phyloP scores from a whole-genome alignment of 2,797 vertebrate species.

The Potorous gilbertii region DNA sequence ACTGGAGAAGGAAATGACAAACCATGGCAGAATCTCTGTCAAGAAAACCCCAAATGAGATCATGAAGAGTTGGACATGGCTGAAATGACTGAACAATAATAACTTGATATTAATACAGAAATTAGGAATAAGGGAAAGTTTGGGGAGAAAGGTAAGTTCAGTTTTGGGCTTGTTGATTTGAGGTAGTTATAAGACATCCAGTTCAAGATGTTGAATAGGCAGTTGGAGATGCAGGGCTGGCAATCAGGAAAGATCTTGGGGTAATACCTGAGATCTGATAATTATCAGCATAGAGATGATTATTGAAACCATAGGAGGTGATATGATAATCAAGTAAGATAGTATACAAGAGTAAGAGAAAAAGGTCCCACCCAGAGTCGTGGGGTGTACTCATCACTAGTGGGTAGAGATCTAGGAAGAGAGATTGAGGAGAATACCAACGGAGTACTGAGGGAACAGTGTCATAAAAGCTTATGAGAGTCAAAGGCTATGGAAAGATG shows the following conservation, averaged over 20 bases:
- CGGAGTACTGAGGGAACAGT: not conserved
- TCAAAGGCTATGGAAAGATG: not conserved
- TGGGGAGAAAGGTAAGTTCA: not conserved
- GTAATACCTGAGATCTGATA: not conserved
- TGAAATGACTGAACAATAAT: not conserved
- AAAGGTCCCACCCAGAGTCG: not conserved
- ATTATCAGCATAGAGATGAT: not conserved
- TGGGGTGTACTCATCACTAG: not conserved
- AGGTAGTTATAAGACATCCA: not conserved
- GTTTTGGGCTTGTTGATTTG: not conserved
- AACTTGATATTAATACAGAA: not conserved
- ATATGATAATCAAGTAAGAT: not conserved
- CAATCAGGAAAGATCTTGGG: not conserved
- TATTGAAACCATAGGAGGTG: not conserved
- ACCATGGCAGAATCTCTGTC: not conserved
- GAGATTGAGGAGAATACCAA: not conserved
- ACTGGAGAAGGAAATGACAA: not conserved
- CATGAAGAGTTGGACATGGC: not conserved
- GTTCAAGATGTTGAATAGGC: not conserved
- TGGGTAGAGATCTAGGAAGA: not conserved
- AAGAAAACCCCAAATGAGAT: not conserved
- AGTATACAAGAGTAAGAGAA: not conserved
- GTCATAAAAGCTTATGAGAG: not conserved
- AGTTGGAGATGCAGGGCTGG: not conserved
- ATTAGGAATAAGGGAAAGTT: not conserved